A percentile compares a stretch with the other conserved stretches of the same genome.
These are phyloP conservation scores for Rhabdophis nuchalis DNA, from an alignment of 2,797 vertebrate genomes.

Conservation along the genomic window DNA sequence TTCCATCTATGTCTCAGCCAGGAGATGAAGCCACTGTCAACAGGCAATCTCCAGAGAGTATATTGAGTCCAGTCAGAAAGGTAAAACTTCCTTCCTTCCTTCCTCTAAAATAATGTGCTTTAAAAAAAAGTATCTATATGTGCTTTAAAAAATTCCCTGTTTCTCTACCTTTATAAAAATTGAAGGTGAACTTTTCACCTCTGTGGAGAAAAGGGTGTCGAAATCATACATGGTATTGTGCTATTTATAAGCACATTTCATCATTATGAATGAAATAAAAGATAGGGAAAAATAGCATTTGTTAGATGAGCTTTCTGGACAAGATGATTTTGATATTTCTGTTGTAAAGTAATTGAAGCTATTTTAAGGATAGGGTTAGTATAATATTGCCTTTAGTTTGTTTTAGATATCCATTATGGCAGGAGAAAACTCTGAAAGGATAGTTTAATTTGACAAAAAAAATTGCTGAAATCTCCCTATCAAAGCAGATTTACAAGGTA, in stretches of 20 bases:
- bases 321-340: neutral
- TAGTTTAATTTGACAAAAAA: neutral
- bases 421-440: neutral
- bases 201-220: neutral
- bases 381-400: neutral
- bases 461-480: neutral
- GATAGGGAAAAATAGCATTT: neutral
- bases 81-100: slow-evolving; percentile 50
- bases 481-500: neutral
- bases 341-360: neutral
- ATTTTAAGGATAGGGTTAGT: neutral
- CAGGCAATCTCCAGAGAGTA: slow-evolving; percentile 49
- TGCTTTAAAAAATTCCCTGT: neutral
- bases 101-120: neutral
- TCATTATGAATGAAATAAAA: neutral
- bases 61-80: slow-evolving; percentile 69
- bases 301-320: neutral
- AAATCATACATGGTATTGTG: neutral
- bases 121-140: neutral
- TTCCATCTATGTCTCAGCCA: slow-evolving; percentile 49
- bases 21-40: slow-evolving; percentile 59
- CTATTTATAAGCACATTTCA: neutral
- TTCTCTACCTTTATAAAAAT: neutral
- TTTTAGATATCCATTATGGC: neutral
- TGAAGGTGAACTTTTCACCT: neutral